Evolutionary conservation across 2,888 invertebrate genomes (phyloP), one percentile per base, ranked within the genome.

Genomic region (Platycheirus albimanus): DNA sequence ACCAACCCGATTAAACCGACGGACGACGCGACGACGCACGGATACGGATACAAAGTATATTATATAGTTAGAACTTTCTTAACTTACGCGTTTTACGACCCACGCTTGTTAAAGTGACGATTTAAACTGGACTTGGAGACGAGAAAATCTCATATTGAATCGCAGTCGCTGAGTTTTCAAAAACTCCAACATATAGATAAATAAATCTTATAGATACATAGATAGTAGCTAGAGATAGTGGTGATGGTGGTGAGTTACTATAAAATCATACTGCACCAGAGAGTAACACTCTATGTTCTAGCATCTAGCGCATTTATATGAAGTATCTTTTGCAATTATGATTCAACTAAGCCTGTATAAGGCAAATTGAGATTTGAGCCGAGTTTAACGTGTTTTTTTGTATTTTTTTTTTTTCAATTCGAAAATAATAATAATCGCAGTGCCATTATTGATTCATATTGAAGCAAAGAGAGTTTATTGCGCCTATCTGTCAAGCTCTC

Each of bases 101-200:
- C 83, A 83, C 83, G 74, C 83, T 77, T 69, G 72, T 51, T 69
- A 56, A 58, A 78, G 64, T 74, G 67, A 74, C 83, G 83, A 83
- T 38, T 69, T 66, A 41, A 74, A 83, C 83, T 83, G 78, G 64
- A 41, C 58, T 58, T 24, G 41, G 13, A 4, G 38, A 17, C 47
- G 58, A 56, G 20, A 38, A 52, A 51, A 64, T 72, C 64, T 64
- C 69, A 61, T 58, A 47, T n/a, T n/a, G 52, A 67, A 66, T 63
- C 30, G 49, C 52, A 20, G 49, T 69, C 10, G 56, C 41, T 49
- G 24, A 54, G 17, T 49, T 58, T 58, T 15, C 15, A 49, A 47
- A n/a, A n/a, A n/a, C n/a, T n/a, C 17, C 4, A 58, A 47, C 72
- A 56, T 19, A 33, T 17, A 38, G 54, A 47, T 49, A 51, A 56